Evolutionary conservation across 2,888 invertebrate genomes (phyloP), one percentile per base, ranked within the genome.

Genomic region (Oscheius sp.): DNA sequence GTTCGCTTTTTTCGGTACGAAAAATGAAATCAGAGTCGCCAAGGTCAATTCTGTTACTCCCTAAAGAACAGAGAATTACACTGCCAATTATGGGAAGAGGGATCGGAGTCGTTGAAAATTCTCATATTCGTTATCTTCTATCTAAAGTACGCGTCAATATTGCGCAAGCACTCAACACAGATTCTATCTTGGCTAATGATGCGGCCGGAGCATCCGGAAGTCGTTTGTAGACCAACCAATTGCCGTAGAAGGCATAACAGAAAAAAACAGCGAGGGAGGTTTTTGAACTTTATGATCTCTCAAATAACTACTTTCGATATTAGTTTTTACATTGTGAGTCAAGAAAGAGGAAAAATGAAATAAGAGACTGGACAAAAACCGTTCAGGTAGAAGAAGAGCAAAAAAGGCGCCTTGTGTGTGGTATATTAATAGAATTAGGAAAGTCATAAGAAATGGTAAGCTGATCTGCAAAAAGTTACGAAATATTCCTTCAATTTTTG

Each of bases 81-180:
- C 20, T 26, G 49, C 49, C 22, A 49, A 49, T 17, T 41, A 12
- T 12, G 12, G 12, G 3, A 50, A 50, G 30, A 50, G 30, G 50
- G 30, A 30, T 30, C 28, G 28, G 24, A 20, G 33, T 54, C 54
- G 12, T 54, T 54, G 33, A 54, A 59, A 59, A 59, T 59, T 59
- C 59, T 44, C 59, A 59, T 59, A 59, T 59, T 24, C 62, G 17
- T 45, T 62, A 62, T 62, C 62, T 62, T 12, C n/a, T 44, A 62
- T 62, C 62, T 62, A 44, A 62, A 62, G 26, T 62, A 62, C 33
- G 30, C 47, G 62, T 47, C 62, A 62, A 62, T 62, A 62, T 62
- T 62, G 62, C 62, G 49, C 44, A 45, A 62, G 47, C 62, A 62
- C 62, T 62, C 59, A 44, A 44, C 44, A 59, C 41, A 41, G 59